Evolutionary conservation across 2,888 invertebrate genomes (phyloP), one percentile per base, ranked within the genome.

Genomic region (Rhabditoides inermis): DNA sequence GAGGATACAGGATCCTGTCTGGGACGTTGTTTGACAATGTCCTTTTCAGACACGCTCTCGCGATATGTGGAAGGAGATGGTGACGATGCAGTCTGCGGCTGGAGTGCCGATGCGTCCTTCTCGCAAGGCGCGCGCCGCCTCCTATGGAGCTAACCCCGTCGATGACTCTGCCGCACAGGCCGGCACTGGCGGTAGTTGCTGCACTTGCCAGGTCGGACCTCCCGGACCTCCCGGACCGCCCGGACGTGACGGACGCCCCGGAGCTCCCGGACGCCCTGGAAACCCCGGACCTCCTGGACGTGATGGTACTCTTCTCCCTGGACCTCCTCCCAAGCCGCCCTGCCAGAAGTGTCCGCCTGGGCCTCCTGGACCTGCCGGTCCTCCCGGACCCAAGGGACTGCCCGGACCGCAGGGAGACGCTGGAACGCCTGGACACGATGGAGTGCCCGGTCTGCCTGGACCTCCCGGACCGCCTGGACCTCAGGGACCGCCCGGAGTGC

Each of bases 21-120:
- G n/a, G n/a, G n/a, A n/a, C n/a, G n/a, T n/a, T n/a, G n/a, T n/a
- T n/a, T n/a, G n/a, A n/a, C 32, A n/a, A n/a, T n/a, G n/a, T n/a
- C 10, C 3, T 18, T 48, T 65, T 28, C 53, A 71, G 71, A 73
- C 70, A 26, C 65, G 75, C 28, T 70, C 71, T 18, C 68, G 76
- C 26, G 76, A 76, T 48, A 72, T 76, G 72, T 76, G 76, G 76
- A 63, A 67, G 37, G 75, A 76, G 56, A 75, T 75, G 72, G 68
- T 73, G n/a, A 64, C 68, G 26, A 65, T 75, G 18, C 73, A 76
- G 53, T 56, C 71, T 1, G 64, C 60, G n/a, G 55, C 70, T 35
- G 70, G 69, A 20, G 37, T 32, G 2, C 39, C 51, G 41, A 45
- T 49, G 36, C 56, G 64, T 28, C 52, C 60, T 32, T 46, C 53